phyloP scores from a whole-genome alignment of 2,113 vertebrate genomes.

The Sarotherodon lohbergeri region DNA sequence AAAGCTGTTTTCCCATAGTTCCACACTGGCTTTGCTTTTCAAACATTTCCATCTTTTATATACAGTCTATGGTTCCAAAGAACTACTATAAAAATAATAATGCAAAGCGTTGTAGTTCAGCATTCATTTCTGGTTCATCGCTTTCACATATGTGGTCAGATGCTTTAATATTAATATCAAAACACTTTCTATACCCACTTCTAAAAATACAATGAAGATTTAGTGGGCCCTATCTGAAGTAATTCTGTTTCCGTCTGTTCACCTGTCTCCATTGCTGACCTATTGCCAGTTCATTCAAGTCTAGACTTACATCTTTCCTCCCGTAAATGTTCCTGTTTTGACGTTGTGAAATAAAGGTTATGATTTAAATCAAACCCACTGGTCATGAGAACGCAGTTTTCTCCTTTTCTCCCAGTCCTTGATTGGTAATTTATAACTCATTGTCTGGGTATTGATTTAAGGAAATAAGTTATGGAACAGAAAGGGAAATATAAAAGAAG shows the following conservation, averaged over 20 bases:
- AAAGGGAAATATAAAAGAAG: conserved; percentile 20
- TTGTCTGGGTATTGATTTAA: conserved; percentile 32
- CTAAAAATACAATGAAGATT: not conserved
- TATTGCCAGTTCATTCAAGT: not conserved
- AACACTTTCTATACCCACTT: not conserved
- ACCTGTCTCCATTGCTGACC: not conserved
- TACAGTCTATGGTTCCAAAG: not conserved
- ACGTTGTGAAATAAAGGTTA: not conserved
- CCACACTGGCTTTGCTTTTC: not conserved
- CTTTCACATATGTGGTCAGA: not conserved
- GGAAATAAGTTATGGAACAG: conserved; percentile 31
- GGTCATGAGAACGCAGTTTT: conserved; percentile 31
- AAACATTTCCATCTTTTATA: not conserved
- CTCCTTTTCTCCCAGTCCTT: not conserved
- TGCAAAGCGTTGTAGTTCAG: not conserved
- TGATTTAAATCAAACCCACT: not conserved
- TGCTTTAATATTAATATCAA: not conserved
- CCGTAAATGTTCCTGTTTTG: not conserved
- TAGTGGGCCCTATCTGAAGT: not conserved
- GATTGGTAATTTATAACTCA: conserved; percentile 43
- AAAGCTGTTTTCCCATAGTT: not conserved
- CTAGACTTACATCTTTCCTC: not conserved
- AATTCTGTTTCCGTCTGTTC: not conserved
- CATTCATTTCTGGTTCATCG: not conserved
- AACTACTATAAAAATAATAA: not conserved